Percentiles rank a stretch among this genome's conserved stretches.
Evolutionary conservation across 2,888 invertebrate genomes (phyloP).

Genomic region (Ptilodon capucinus): DNA sequence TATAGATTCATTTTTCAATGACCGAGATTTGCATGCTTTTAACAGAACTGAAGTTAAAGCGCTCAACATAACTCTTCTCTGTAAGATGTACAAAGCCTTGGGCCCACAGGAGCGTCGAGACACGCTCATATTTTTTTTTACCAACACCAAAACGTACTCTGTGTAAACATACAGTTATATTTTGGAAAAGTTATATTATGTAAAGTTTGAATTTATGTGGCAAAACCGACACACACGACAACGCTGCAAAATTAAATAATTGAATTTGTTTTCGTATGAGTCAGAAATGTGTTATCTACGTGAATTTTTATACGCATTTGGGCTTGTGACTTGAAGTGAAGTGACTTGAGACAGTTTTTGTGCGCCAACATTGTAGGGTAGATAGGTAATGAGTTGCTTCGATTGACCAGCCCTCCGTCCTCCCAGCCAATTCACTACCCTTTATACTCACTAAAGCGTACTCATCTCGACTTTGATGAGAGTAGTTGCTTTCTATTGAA

Average conservation of each 20-base stretch:
- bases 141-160: no score
- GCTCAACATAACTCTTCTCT: constrained; percentile 6
- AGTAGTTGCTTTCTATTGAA: constrained; percentile 45
- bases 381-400: constrained; percentile 78
- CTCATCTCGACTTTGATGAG: constrained; percentile 57
- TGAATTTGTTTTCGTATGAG: no score
- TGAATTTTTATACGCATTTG: no score
- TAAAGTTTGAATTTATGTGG: no score
- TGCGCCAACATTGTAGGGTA: constrained; percentile 51
- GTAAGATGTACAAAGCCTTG: background rate
- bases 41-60: constrained; percentile 8
- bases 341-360: constrained; percentile 27
- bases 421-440: constrained; percentile 64
- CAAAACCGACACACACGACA: no score
- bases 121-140: no score
- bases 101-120: no score
- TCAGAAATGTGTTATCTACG: no score
- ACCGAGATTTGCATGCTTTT: constrained; percentile 1
- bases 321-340: no score
- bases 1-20: constrained; percentile 8
- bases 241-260: no score
- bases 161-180: no score
- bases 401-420: constrained; percentile 70
- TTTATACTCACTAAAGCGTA: constrained; percentile 66
- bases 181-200: no score